Base-by-base conservation (phyloP, 2,113 vertebrate genomes). In the Seriola quinqueradiata region DNA sequence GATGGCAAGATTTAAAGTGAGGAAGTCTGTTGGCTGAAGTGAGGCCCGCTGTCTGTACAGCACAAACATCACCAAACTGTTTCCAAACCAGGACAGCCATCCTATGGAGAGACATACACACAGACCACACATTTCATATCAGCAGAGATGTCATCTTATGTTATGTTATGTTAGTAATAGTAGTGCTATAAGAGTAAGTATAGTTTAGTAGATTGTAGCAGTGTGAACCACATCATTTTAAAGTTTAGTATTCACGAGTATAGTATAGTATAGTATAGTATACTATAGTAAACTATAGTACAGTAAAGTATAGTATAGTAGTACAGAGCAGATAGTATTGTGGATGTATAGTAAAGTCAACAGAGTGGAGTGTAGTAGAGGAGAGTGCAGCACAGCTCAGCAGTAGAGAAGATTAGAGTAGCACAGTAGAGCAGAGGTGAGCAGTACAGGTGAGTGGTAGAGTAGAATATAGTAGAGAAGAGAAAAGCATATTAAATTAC, bases 1-100 rank as follows among this genome's bases (percentile, higher is more conserved):
- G 57, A 96, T 84, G 57, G 96, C 96, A 46, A 96, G 85, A 84
- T 97, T 97, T 77, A 97, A 96, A 0, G 96, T 97, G 83, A 98
- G 95, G 71, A 96, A 96, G 78, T 97, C 96, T 0, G 94, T 96
- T 7, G 96, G 95, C 85, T 97, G 96, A 44, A 98, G 95, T 25
- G 91, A 82, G 4, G 92, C 89, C 74, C 95, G 95, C 84, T 97
- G 96, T 83, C 95, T 96, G 85, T 96, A 96, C 36, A 97, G 89
- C 48, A 97, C 91, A 87, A 98, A 96, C 75, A 97, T 96, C 87
- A 96, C 96, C 71, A 96, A 82, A 82, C 96, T 96, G 93, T 97
- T 97, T 83, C 96, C 95, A 92, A 97, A 96, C 97, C 96, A 97
- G 69, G 97, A 96, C 42, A 96, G 87, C 96, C 96, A 97, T 57